Evolutionary conservation across 2,113 vertebrate genomes (phyloP).

Genomic region (Ophiodon elongatus): DNA sequence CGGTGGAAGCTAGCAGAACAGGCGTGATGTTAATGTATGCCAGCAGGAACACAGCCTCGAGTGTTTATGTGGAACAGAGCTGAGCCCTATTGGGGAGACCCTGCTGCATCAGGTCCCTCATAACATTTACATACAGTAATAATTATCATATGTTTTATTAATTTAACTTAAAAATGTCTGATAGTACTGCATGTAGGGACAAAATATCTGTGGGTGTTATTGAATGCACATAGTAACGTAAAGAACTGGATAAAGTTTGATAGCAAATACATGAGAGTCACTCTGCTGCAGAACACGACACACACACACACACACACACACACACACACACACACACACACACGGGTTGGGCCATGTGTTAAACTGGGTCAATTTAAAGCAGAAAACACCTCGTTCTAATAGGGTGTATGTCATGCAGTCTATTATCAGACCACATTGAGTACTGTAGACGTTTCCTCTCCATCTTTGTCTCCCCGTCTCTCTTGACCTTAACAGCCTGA

Average conservation of each 20-base stretch:
- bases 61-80: not conserved
- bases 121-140: not conserved
- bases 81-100: not conserved
- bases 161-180: not conserved
- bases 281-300: too few relatives aligned
- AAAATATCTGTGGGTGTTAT: not conserved
- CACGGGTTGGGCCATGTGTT: too few relatives aligned
- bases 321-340: too few relatives aligned
- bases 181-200: not conserved
- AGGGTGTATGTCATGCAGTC: too few relatives aligned
- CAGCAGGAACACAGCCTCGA: not conserved
- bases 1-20: not conserved
- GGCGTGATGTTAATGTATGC: conserved; percentile 36
- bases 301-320: too few relatives aligned
- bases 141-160: too few relatives aligned
- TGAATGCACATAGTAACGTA: not conserved
- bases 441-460: not conserved
- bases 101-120: not conserved
- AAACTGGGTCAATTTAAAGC: too few relatives aligned
- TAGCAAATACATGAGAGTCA: too few relatives aligned
- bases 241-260: not conserved
- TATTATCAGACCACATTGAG: too few relatives aligned
- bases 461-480: not conserved
- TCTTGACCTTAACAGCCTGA: not conserved
- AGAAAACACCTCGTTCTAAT: too few relatives aligned